Percentiles rank a stretch among this genome's conserved stretches.
phyloP scores from a whole-genome alignment of 2,888 invertebrate genomes.

The Agrilus mali region DNA sequence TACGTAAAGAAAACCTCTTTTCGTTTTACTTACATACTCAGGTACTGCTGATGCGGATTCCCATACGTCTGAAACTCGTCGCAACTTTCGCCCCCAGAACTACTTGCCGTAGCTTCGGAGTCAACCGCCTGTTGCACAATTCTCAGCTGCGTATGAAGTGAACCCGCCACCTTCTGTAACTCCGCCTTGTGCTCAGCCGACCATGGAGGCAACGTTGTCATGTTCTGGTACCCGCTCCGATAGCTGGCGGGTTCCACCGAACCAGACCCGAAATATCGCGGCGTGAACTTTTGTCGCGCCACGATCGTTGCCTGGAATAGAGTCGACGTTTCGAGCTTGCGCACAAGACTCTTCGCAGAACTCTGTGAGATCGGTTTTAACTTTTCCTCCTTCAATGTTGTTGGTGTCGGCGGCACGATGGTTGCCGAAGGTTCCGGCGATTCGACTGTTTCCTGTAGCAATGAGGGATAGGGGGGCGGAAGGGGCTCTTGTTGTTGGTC shows the following conservation, averaged over 20 bases:
- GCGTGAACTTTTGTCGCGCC: conserved; percentile 25
- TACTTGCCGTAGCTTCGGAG: conserved; percentile 87
- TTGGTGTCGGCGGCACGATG: neutral
- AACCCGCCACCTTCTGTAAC: conserved; percentile 59
- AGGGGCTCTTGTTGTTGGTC: conserved; percentile 2
- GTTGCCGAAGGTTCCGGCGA: neutral
- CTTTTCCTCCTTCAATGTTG: conserved; percentile 17
- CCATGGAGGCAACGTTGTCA: conserved; percentile 33
- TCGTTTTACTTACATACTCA: conserved; percentile 60
- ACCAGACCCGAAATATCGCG: conserved; percentile 42
- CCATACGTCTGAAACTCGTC: conserved; percentile 75
- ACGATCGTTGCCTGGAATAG: conserved; percentile 30
- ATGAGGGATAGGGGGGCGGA: too few species aligned
- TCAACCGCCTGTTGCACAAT: conserved; percentile 68
- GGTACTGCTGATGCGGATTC: conserved; percentile 61
- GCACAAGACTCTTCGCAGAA: conserved; percentile 44
- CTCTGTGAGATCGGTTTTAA: conserved; percentile 35
- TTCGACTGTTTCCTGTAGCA: too few species aligned
- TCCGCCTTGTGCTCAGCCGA: conserved; percentile 38
- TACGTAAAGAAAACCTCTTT: too few species aligned
- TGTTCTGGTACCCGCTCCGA: conserved; percentile 19
- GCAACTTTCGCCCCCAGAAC: conserved; percentile 88
- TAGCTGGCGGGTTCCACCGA: conserved; percentile 25
- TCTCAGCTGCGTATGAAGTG: conserved; percentile 58
- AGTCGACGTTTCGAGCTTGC: conserved; percentile 39